Evolutionary conservation across 2,888 invertebrate species (phyloP).

Genomic region (Lepidonotus clava): DNA sequence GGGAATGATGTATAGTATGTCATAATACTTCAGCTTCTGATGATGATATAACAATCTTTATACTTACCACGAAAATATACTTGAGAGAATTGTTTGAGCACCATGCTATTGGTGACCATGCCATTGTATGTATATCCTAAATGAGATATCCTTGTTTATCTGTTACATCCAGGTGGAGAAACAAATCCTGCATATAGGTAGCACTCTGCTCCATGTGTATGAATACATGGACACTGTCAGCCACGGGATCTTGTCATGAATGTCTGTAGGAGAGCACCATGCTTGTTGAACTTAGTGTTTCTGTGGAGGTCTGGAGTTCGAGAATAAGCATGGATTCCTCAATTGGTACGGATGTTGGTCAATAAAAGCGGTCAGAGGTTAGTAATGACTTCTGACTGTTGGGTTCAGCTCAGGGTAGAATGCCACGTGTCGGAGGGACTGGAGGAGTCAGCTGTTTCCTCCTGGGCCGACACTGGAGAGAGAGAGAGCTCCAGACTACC

Average conservation of each 20-base stretch:
- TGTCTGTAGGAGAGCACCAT: neutral
- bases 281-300: too few relatives aligned
- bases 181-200: too few relatives aligned
- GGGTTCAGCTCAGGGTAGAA: neutral
- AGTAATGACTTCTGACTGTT: neutral
- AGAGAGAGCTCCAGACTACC: neutral
- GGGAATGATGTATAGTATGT: neutral
- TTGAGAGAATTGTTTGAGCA: slow-evolving; percentile 8
- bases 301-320: too few relatives aligned
- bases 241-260: neutral
- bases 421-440: slow-evolving; percentile 14
- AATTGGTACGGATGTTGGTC: neutral
- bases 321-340: too few relatives aligned
- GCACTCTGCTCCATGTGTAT: too few relatives aligned
- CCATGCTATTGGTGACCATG: slow-evolving; percentile 10
- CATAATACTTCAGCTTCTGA: neutral
- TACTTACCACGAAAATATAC: slow-evolving; percentile 5
- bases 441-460: slow-evolving; percentile 1
- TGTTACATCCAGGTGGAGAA: too few relatives aligned
- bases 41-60: neutral
- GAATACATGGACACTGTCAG: neutral
- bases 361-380: neutral
- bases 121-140: too few relatives aligned
- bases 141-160: too few relatives aligned
- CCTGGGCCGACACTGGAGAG: neutral